Evolutionary conservation across 64 coral and sea anemone species (phyloP).

Genomic region (Platygyra sinensis): DNA sequence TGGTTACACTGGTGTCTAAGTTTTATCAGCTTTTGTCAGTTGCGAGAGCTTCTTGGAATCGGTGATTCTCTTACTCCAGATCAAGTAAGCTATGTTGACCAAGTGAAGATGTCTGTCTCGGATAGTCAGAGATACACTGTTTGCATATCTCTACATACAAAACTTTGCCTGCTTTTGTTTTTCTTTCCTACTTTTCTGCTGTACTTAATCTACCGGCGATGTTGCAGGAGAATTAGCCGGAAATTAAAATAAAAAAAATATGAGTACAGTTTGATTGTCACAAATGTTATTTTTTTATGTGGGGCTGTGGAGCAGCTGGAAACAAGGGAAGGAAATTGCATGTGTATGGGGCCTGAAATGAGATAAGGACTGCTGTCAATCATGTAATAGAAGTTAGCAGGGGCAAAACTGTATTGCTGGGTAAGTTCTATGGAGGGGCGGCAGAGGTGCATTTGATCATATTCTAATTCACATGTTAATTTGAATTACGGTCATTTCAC

Average conservation of each 20-base stretch:
- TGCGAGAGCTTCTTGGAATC: conserved; percentile 65
- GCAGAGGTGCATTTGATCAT: no score
- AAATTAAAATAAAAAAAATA: background rate
- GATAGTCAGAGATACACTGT: background rate
- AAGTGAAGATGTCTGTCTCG: background rate
- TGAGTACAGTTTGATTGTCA: background rate
- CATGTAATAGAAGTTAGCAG: background rate
- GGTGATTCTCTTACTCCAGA: conserved; percentile 75
- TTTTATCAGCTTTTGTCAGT: conserved; percentile 74
- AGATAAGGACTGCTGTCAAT: background rate
- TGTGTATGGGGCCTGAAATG: background rate
- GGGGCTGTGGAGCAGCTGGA: no score
- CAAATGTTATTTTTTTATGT: background rate
- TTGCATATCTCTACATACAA: background rate
- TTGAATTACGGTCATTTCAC: no score
- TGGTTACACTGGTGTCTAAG: conserved; percentile 28
- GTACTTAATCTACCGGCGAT: background rate
- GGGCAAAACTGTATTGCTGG: no score
- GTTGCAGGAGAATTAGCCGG: background rate
- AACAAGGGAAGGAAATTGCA: no score
- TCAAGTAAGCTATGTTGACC: conserved; percentile 71
- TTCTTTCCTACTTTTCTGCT: background rate
- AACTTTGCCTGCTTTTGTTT: background rate
- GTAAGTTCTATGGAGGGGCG: no score
- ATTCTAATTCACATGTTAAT: no score